Evolutionary conservation across 2,113 vertebrate genomes (phyloP).

Genomic region (Anhinga anhinga): DNA sequence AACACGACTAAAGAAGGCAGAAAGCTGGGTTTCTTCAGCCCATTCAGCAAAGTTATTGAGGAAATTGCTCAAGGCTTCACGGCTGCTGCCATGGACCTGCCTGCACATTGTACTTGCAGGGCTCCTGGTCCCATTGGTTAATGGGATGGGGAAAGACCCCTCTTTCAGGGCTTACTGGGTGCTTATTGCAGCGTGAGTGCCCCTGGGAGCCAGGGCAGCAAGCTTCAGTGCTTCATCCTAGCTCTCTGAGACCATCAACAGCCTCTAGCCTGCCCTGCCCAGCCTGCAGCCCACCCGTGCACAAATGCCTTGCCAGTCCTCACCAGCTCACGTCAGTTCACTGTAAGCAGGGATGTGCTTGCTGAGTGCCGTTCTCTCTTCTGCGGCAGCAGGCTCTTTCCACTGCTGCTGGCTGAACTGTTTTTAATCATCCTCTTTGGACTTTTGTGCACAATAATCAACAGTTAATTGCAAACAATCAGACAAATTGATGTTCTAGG

Average conservation of each 20-base stretch:
- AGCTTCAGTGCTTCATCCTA: background rate
- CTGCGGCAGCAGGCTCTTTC: background rate
- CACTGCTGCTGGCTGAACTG: background rate
- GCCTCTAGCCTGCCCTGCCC: background rate
- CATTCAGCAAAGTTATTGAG: background rate
- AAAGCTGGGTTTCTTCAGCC: background rate
- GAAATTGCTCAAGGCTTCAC: background rate
- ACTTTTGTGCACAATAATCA: background rate
- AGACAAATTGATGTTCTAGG: background rate
- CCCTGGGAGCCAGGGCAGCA: rapidly evolving
- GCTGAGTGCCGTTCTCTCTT: background rate
- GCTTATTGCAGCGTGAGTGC: background rate
- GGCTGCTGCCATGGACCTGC: background rate
- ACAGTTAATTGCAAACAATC: conserved; percentile 31
- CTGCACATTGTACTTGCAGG: background rate
- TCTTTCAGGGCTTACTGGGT: background rate
- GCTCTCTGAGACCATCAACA: background rate
- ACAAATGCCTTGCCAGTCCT: background rate
- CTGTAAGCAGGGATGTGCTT: background rate
- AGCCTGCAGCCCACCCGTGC: background rate
- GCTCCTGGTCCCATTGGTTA: background rate
- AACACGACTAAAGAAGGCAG: background rate
- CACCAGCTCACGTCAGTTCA: rapidly evolving
- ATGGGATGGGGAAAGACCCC: background rate
- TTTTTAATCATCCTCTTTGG: conserved; percentile 15